Percentiles rank a stretch among this genome's conserved stretches.
Conservation (phyloP, 2,113 vertebrate genomes). For the Mandrillus leucophaeus region DNA sequence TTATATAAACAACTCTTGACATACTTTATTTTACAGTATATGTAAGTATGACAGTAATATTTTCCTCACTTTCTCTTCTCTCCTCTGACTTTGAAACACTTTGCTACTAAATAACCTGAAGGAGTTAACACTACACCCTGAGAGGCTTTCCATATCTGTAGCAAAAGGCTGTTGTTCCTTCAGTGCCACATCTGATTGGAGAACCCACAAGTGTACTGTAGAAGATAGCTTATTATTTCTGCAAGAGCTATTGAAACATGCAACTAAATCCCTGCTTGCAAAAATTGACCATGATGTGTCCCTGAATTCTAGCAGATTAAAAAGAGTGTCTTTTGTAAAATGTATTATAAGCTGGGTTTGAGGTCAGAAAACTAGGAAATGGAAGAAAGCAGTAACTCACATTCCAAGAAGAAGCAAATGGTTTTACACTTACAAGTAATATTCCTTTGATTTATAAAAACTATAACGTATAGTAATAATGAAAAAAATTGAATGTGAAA, state of each 20-base stretch:
- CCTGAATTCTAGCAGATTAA: conserved; percentile 11
- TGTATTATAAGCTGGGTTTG: neutral
- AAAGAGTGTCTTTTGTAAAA: neutral
- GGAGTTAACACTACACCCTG: neutral
- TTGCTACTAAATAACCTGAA: neutral
- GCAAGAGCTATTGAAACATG: conserved; percentile 37
- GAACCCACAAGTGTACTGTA: neutral
- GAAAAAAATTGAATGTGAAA: neutral
- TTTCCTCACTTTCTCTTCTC: neutral
- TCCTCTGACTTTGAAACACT: neutral
- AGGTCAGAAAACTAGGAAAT: conserved; percentile 40
- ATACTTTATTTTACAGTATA: neutral
- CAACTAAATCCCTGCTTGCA: conserved; percentile 24
- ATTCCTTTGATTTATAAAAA: conserved; percentile 73
- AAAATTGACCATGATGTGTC: conserved; percentile 12
- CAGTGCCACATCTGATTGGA: neutral
- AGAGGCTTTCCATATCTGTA: neutral
- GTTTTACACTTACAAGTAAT: neutral
- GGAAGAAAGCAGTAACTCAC: neutral
- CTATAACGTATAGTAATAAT: neutral
- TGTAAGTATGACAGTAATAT: neutral
- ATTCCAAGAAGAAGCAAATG: conserved; percentile 19
- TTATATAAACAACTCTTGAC: neutral
- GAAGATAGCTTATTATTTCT: conserved; percentile 33
- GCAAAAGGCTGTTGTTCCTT: neutral